Percentiles rank a stretch among this genome's conserved stretches.
These are phyloP conservation scores for Liopterus haemorrhoidalis DNA, from an alignment of 2,888 invertebrate species.

Conservation along the genomic window DNA sequence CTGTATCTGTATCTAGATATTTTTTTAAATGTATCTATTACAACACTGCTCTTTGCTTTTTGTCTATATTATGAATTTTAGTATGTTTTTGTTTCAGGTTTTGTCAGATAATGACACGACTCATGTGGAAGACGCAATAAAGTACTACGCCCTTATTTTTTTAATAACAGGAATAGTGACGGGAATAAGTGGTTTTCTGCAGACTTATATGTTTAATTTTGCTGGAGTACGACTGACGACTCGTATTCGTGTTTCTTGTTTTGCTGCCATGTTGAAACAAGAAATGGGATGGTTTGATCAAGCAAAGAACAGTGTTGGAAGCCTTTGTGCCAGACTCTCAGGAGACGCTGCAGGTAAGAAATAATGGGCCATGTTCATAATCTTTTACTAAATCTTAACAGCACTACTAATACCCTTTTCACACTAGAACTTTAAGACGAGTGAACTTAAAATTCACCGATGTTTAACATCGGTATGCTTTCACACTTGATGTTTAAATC, in stretches of 20 bases:
- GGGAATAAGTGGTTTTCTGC: constrained; percentile 61
- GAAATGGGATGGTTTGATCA: constrained; percentile 69
- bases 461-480: too few species aligned
- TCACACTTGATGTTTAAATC: too few species aligned
- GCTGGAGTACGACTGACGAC: constrained; percentile 74
- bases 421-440: too few species aligned
- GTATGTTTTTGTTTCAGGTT: constrained; percentile 47
- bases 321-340: constrained; percentile 62
- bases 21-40: background rate
- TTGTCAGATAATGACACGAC: constrained; percentile 55
- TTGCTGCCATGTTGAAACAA: constrained; percentile 49
- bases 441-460: too few species aligned
- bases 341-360: constrained; percentile 19
- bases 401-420: too few species aligned
- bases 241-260: constrained; percentile 48
- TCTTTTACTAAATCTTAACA: too few species aligned
- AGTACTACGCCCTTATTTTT: constrained; percentile 58
- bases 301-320: constrained; percentile 61
- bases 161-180: constrained; percentile 59
- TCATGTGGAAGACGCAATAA: constrained; percentile 53
- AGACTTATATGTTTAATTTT: constrained; percentile 67
- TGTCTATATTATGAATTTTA: background rate
- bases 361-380: too few species aligned
- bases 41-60: too few species aligned
- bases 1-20: background rate